Conservation (phyloP, 2,113 vertebrate species). For the Scomber japonicus region DNA sequence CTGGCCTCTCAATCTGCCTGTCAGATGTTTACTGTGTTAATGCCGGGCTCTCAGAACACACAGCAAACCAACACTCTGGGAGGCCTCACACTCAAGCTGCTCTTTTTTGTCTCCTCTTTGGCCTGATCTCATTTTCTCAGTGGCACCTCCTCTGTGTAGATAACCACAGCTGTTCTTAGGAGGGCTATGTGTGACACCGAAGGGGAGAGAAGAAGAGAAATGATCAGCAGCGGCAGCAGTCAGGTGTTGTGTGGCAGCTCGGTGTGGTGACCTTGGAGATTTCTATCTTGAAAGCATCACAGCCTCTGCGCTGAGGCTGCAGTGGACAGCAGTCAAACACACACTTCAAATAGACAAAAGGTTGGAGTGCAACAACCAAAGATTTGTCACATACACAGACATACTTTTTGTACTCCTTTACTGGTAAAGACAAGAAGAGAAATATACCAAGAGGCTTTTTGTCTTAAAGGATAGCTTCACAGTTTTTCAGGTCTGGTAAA, state of each 20-base stretch:
- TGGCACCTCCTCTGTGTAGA: constrained; percentile 9
- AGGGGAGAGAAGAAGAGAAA: constrained; percentile 1
- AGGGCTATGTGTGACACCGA: constrained; percentile 20
- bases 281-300: constrained; percentile 24
- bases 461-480: neutral
- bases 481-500: neutral
- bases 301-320: constrained; percentile 14
- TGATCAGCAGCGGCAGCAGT: neutral
- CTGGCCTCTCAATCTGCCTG: constrained; percentile 18
- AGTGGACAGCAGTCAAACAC: constrained; percentile 20
- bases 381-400: neutral
- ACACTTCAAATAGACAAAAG: constrained; percentile 1
- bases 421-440: neutral
- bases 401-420: neutral
- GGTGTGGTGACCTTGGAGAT: constrained; percentile 57
- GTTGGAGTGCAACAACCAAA: neutral
- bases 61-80: constrained; percentile 29
- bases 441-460: neutral
- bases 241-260: constrained; percentile 25
- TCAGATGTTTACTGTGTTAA: constrained; percentile 38
- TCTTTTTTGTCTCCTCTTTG: constrained; percentile 17
- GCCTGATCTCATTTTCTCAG: constrained; percentile 53
- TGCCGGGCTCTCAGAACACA: neutral
- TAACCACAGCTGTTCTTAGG: constrained; percentile 43
- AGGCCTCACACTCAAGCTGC: neutral